Evolutionary conservation across 2,888 invertebrate genomes (phyloP).

Genomic region (Limnephilus lunatus): DNA sequence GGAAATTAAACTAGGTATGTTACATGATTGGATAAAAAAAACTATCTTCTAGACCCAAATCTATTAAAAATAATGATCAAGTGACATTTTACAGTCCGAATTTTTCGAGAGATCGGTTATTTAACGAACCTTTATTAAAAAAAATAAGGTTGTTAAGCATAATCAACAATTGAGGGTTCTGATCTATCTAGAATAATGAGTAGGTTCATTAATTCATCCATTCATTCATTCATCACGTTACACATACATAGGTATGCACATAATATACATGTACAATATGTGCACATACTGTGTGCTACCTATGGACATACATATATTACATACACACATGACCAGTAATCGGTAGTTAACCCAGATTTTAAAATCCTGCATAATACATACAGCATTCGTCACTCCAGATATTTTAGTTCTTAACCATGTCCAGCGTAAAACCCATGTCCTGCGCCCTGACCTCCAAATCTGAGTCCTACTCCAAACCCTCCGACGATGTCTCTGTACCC

Average conservation of each 20-base stretch:
- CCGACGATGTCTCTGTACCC: constrained; percentile 61
- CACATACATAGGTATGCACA: background rate
- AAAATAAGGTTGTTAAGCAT: too few relatives aligned
- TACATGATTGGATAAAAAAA: too few relatives aligned
- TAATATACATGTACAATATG: background rate
- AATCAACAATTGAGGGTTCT: too few relatives aligned
- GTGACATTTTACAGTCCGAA: too few relatives aligned
- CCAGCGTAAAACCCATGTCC: constrained; percentile 65
- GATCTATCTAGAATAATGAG: background rate
- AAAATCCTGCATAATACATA: background rate
- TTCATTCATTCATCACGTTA: background rate
- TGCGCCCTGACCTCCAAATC: constrained; percentile 65
- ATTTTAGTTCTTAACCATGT: background rate
- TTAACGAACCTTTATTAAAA: too few relatives aligned
- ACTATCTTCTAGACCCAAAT: too few relatives aligned
- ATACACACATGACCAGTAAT: background rate
- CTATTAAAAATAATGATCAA: too few relatives aligned
- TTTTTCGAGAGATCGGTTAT: too few relatives aligned
- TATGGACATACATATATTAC: background rate
- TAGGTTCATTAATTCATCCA: background rate
- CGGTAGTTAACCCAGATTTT: background rate
- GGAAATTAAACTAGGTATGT: too few relatives aligned
- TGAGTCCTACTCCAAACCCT: constrained; percentile 61
- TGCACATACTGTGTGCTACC: background rate
- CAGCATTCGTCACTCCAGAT: background rate